Conservation (phyloP, 2,113 vertebrate species). For the Helogale parvula region DNA sequence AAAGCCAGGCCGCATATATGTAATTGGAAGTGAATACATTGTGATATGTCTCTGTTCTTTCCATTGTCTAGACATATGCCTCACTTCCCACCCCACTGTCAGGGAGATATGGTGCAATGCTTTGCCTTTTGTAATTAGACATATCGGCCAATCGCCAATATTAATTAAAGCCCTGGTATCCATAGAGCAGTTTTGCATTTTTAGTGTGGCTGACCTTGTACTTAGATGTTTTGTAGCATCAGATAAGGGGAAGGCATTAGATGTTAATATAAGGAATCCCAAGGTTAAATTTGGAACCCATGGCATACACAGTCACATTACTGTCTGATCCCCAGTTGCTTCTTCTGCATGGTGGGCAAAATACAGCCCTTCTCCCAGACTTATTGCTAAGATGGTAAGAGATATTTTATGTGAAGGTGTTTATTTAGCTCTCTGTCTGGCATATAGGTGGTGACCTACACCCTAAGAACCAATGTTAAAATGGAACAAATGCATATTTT, state of each 20-base stretch:
- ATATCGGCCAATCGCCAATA: background rate
- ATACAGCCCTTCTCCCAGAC: background rate
- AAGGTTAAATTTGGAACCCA: conserved; percentile 9
- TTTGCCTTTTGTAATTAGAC: conserved; percentile 17
- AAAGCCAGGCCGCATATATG: background rate
- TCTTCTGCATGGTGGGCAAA: background rate
- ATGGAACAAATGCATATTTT: background rate
- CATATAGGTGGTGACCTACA: background rate
- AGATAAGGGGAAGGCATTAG: background rate
- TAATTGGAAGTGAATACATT: background rate
- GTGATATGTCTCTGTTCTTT: background rate
- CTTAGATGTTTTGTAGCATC: background rate
- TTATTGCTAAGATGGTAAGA: background rate
- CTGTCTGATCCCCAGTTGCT: background rate
- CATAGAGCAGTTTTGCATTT: background rate
- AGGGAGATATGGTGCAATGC: background rate
- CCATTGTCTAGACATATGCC: background rate
- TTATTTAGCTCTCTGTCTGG: background rate
- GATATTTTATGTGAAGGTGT: background rate
- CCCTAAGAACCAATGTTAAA: background rate
- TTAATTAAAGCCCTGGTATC: background rate
- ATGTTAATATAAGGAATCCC: background rate
- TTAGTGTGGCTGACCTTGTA: background rate
- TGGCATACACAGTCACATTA: background rate
- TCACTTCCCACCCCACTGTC: background rate